Evolutionary conservation across 2,797 vertebrate species (phyloP).

Genomic region (Pangasius larnaudii): DNA sequence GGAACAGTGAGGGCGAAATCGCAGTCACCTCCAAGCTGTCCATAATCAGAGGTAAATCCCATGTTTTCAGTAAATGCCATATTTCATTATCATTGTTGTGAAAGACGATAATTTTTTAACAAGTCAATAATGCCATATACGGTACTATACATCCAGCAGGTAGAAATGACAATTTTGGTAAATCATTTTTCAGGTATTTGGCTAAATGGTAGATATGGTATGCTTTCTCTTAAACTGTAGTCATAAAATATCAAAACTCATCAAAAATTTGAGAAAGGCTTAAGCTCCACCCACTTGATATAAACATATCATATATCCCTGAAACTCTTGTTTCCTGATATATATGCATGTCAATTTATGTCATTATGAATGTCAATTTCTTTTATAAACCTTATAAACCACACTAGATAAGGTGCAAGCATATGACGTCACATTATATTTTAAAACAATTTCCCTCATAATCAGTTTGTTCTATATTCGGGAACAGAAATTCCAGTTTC

Average conservation of each 20-base stretch:
- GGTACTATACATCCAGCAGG: not conserved
- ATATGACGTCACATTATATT: not conserved
- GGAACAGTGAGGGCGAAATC: conserved; percentile 87
- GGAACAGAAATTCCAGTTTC: not conserved
- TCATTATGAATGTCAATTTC: not conserved
- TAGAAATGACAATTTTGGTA: not conserved
- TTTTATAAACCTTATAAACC: not conserved
- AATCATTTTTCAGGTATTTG: not conserved
- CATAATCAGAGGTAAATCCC: conserved; percentile 89
- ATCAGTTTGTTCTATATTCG: not conserved
- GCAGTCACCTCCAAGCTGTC: conserved; percentile 92
- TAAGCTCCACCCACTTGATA: not conserved
- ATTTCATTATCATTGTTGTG: not conserved
- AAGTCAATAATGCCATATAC: not conserved
- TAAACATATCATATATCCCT: not conserved
- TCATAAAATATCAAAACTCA: not conserved
- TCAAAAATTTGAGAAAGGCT: not conserved
- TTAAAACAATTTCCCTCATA: not conserved
- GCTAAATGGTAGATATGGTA: not conserved
- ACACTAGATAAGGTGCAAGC: not conserved
- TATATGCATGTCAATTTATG: not conserved
- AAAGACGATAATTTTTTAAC: not conserved
- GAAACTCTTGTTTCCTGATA: not conserved
- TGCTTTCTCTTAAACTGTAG: not conserved
- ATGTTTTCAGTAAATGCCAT: not conserved